These are phyloP conservation scores for Thecocarcelia acutangulata DNA, from an alignment of 2,888 invertebrate species.

Conservation along the genomic window DNA sequence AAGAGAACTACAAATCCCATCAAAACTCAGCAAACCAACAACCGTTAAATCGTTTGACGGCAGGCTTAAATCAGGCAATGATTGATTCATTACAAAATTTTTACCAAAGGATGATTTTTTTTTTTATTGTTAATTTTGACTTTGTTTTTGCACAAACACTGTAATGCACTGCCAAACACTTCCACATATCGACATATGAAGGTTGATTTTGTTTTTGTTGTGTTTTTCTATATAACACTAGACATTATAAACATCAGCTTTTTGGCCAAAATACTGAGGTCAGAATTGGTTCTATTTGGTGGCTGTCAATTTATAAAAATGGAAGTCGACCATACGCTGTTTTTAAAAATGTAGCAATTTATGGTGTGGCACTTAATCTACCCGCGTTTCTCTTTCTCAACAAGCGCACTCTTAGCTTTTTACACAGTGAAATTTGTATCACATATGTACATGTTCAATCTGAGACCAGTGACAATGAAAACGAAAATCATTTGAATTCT, in stretches of 20 bases:
- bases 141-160: constrained; percentile 10
- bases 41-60: constrained; percentile 69
- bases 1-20: constrained; percentile 39
- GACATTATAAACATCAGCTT: constrained; percentile 57
- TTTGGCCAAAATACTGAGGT: constrained; percentile 67
- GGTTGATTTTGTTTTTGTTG: background rate
- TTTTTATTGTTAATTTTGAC: too few species aligned
- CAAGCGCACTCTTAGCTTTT: constrained; percentile 8
- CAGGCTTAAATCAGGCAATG: constrained; percentile 68
- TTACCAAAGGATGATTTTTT: constrained; percentile 38
- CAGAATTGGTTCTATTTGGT: constrained; percentile 56
- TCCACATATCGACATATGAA: background rate
- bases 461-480: too few species aligned
- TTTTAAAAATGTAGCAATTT: constrained; percentile 14
- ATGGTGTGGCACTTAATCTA: background rate
- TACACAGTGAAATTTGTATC: background rate
- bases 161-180: background rate
- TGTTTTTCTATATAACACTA: constrained; percentile 35
- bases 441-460: too few species aligned
- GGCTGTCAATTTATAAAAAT: constrained; percentile 57
- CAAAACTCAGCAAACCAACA: constrained; percentile 67
- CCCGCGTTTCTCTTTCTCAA: background rate
- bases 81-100: constrained; percentile 67
- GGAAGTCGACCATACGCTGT: background rate
- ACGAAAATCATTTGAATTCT: too few species aligned